phyloP scores from a whole-genome alignment of 1,140 invertebrate species.

The Magallana gigas region DNA sequence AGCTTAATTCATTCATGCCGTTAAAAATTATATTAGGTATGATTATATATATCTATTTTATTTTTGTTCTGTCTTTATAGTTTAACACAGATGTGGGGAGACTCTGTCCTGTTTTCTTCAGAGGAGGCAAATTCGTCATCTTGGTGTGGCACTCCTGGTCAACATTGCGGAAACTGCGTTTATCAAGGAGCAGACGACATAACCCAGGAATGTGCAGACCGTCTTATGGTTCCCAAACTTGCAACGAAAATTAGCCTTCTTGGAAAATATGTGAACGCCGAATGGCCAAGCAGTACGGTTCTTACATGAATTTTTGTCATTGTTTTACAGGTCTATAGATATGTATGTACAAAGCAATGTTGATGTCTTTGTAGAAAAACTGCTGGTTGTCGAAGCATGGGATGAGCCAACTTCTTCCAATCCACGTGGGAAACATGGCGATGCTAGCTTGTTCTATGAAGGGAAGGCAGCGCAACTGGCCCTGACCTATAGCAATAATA shows the following conservation, averaged over 20 bases:
- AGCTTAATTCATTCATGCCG: no score
- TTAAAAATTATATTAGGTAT: neutral
- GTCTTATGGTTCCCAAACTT: constrained; percentile 57
- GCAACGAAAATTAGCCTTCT: constrained; percentile 44
- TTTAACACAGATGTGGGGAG: constrained; percentile 36
- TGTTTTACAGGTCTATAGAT: neutral
- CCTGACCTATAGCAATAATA: constrained; percentile 9
- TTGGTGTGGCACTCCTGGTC: constrained; percentile 46
- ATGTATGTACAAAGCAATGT: neutral
- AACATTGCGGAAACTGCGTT: constrained; percentile 35
- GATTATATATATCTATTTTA: neutral
- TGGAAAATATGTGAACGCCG: constrained; percentile 40
- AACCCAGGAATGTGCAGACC: constrained; percentile 48
- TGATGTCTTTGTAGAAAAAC: constrained; percentile 43
- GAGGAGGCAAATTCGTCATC: constrained; percentile 37
- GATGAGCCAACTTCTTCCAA: constrained; percentile 54
- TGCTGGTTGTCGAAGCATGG: constrained; percentile 57
- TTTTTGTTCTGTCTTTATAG: constrained; percentile 9
- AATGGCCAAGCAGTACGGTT: constrained; percentile 57
- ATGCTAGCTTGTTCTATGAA: constrained; percentile 46
- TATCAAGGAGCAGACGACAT: constrained; percentile 1
- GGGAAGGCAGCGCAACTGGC: constrained; percentile 42
- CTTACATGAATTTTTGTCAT: neutral
- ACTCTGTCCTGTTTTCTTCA: constrained; percentile 43
- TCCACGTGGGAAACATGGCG: constrained; percentile 48